A percentile compares a stretch with the other conserved stretches of the same genome.
Conservation (phyloP, 53 echinoderm and acorn worm genomes). For the Crossaster papposus region DNA sequence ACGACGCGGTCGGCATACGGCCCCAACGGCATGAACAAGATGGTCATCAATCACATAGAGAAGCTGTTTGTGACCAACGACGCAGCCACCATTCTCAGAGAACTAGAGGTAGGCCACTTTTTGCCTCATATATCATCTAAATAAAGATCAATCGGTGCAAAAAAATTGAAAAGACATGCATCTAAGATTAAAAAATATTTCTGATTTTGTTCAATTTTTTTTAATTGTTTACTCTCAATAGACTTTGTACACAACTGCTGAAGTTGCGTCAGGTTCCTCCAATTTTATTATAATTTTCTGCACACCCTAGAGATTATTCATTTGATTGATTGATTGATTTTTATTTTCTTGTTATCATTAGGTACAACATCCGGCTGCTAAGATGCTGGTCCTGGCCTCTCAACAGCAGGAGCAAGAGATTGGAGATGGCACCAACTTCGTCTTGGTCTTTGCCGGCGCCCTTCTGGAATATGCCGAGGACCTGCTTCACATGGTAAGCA, state of each 20-base stretch:
- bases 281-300: too few relatives aligned
- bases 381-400: conserved; percentile 94
- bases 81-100: conserved; percentile 96
- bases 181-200: too few relatives aligned
- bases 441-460: conserved; percentile 98
- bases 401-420: conserved; percentile 98
- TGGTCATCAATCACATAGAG: conserved; percentile 99
- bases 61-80: conserved; percentile 99
- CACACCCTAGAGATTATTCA: too few relatives aligned
- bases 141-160: too few relatives aligned
- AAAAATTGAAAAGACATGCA: too few relatives aligned
- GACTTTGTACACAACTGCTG: too few relatives aligned
- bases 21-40: conserved; percentile 96
- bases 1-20: conserved; percentile 94
- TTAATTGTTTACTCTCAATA: too few relatives aligned
- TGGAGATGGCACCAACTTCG: conserved; percentile 95
- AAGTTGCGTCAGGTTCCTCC: too few relatives aligned
- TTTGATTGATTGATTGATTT: too few relatives aligned
- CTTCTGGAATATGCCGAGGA: conserved; percentile 93
- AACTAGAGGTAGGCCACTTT: conserved; percentile 80
- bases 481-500: conserved; percentile 86
- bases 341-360: neutral
- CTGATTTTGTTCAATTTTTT: too few relatives aligned
- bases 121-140: too few relatives aligned
- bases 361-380: conserved; percentile 99